These are phyloP conservation scores for Blastomussa wellsi DNA, from an alignment of 92 coral and sea anemone genomes.

Conservation along the genomic window DNA sequence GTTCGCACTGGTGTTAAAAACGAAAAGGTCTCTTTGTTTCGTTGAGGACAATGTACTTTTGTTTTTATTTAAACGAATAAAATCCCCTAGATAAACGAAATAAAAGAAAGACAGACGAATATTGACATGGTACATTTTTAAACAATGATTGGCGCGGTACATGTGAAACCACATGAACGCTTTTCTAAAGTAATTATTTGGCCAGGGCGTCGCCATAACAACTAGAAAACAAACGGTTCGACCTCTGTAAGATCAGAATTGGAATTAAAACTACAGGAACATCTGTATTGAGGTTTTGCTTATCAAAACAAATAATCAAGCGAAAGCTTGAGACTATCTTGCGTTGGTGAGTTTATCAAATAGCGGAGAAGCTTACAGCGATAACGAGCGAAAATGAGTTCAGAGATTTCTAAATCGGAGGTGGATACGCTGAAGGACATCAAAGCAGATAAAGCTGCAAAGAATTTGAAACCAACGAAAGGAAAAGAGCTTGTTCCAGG, in stretches of 20 bases:
- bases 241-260: conserved; percentile 3
- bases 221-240: conserved; percentile 48
- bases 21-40: not conserved
- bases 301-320: conserved; percentile 3
- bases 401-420: conserved; percentile 27
- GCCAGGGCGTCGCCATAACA: conserved; percentile 61
- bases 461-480: conserved; percentile 55
- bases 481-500: conserved; percentile 44
- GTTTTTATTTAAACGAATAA: not conserved
- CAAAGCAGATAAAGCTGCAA: conserved; percentile 74
- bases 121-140: not conserved
- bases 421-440: conserved; percentile 35
- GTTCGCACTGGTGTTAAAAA: not conserved
- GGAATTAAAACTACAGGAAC: not conserved
- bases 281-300: not conserved
- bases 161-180: conserved; percentile 13
- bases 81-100: conserved; percentile 6
- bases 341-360: conserved; percentile 7
- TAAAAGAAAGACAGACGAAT: not conserved
- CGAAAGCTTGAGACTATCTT: not conserved
- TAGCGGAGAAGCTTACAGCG: not conserved
- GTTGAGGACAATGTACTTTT: not conserved
- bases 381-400: conserved; percentile 41
- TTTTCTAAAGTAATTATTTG: conserved; percentile 18
- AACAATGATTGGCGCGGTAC: not conserved